Percentiles rank a stretch among this genome's conserved stretches.
These are phyloP conservation scores for Argynnis bischoffii DNA, from an alignment of 2,888 invertebrate genomes.

Conservation along the genomic window DNA sequence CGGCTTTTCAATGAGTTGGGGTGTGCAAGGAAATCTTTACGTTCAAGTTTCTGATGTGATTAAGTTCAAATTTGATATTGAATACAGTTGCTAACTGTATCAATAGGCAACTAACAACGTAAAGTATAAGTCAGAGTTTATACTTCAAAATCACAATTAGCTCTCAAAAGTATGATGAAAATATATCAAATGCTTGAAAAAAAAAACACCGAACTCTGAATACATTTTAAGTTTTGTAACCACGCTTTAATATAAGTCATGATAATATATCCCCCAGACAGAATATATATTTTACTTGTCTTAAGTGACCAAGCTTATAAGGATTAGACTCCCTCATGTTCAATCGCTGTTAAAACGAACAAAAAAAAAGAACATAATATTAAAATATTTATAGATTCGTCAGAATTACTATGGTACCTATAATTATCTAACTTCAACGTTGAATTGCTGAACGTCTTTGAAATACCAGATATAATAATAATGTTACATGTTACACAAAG, in stretches of 20 bases:
- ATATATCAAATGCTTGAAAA: too few species aligned
- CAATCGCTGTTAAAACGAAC: not conserved
- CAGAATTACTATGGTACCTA: constrained; percentile 1
- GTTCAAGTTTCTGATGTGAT: constrained; percentile 25
- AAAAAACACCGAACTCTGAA: too few species aligned
- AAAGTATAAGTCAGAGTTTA: not conserved
- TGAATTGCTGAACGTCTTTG: not conserved
- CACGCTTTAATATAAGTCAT: too few species aligned
- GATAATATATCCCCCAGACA: too few species aligned
- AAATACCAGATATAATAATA: not conserved
- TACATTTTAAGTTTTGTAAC: too few species aligned
- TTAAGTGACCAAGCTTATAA: too few species aligned
- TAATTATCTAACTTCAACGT: not conserved
- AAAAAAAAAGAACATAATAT: too few species aligned
- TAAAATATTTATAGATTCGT: not conserved
- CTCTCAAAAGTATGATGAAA: too few species aligned
- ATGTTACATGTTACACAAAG: not conserved
- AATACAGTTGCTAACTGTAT: constrained; percentile 11
- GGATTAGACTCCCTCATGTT: not conserved
- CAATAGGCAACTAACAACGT: constrained; percentile 6
- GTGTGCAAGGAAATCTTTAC: constrained; percentile 31
- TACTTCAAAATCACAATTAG: not conserved
- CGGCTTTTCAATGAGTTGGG: constrained; percentile 33
- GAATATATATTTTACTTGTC: too few species aligned
- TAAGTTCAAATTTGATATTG: constrained; percentile 18